Evolutionary conservation across 2,797 vertebrate genomes (phyloP), one percentile per base, ranked within the genome.

Genomic region (Sebastes trivittatus): DNA sequence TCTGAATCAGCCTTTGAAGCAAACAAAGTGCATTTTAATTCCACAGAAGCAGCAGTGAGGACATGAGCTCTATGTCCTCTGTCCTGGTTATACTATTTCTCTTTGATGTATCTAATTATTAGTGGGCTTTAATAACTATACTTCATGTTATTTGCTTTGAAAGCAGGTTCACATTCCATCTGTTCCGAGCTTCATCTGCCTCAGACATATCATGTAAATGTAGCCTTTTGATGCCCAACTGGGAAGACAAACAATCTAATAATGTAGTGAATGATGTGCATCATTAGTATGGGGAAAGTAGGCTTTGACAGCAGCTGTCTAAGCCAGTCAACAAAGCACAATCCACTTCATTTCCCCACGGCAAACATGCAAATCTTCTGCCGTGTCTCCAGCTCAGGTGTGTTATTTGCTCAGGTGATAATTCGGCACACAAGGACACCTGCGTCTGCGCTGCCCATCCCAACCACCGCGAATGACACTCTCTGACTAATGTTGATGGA

Each of bases 331-430:
- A 89, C 87, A 90, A 87, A 84, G 60, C 69, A 60, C 77, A 65
- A 81, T 87, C 87, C 86, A 85, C 87, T 88, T 92, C 85, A 91
- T 94, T 92, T 88, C 87, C 93, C 88, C 84, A 68, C 6, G 75
- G 89, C 88, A 90, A 94, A 94, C 91, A 93, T 94, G 92, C 90
- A 96, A 94, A 95, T 95, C 90, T 92, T 84, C 83, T 23, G 55
- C 80, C 23, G 80, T 38, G 85, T 81, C 86, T 92, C 91, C 84
- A 86, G 80, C 92, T 93, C 87, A 92, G 93, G 89, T 92, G 90
- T 71, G 52, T 90, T 83, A 79, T 93, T 94, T 92, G 85, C 86
- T 89, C 91, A 90, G 87, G 91, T 94, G 88, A 93, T 92, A 87
- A 92, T 91, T 93, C 79, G 78, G 76, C 71, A 89, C 82, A 82